Base-by-base conservation (phyloP, 1,140 invertebrate species). In the Trypoxylus dichotomus region DNA sequence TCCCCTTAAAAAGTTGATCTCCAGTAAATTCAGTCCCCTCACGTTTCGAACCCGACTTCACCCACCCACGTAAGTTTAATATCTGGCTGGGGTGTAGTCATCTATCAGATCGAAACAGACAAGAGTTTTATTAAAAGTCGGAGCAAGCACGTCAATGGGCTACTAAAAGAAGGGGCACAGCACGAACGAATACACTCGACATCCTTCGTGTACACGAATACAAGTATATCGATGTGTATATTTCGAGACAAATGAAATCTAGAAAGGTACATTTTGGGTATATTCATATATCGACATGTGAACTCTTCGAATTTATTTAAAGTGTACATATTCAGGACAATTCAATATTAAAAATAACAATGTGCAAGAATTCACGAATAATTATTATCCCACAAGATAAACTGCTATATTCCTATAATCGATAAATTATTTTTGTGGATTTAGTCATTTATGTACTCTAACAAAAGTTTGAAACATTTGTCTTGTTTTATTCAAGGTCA, bases 41-140 rank as follows among this genome's bases (percentile, higher is more conserved):
- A 74, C 76, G 58, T 72, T 74, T 11, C 72, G 54, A 60, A 78
- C 78, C 76, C 77, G 58, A 54, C 47, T 54, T 74, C 77, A 58
- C 60, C 77, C 74, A 78, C 78, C 81, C 79, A 75, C 81, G 79
- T 82, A 81, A 81, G 83, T 86, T 86, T 85, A 86, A 86, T 86
- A 86, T 86, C 85, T 84, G 85, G 84, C 85, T 85, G 81, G 83
- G 85, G 86, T 84, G 85, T 83, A 86, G 86, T 86, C 86, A 87
- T 87, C 86, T 87, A 87, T 87, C 86, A 87, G 84, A 84, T 83
- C 84, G 84, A 85, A 86, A 86, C 85, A 87, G 84, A 86, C 84
- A 86, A 86, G 84, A 85, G 83, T 85, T 85, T 85, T 85, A 85
- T 85, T 86, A 86, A 86, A 86, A 85, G 85, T 86, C 84, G 79